Base-by-base conservation (phyloP, 2,797 vertebrate species). In the Mormyrus proboscirostris region DNA sequence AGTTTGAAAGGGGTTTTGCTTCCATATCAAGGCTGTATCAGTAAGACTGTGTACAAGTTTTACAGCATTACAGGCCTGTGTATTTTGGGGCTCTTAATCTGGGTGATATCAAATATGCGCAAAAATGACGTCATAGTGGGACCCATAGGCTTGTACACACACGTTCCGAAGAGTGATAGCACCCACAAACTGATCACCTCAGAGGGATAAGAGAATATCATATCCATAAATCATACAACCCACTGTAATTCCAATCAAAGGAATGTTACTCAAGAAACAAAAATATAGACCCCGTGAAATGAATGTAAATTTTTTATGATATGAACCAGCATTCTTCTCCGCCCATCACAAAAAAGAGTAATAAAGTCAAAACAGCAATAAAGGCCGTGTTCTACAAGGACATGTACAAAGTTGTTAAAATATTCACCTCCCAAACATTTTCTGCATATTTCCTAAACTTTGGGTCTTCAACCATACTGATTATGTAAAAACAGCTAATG, bases 181-280 rank as follows among this genome's bases (percentile, higher is more conserved):
- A 44, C 22, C 38, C 69, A 76, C 5, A 14, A 12, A 76, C 12
- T 7, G 19, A 55, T 73, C 62, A 50, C 33, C 59, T 51, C 33
- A 47, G 29, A 44, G 4, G 38, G 55, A 53, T 10, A n/a, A n/a
- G 59, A 8, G 22, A 65, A 33, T 16, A 76, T 22, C 7, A 8
- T 33, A 14, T n/a, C 59, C 5, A 50, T 87, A 89, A 89, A 87
- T 89, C 89, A 89, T 49, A 14, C 10, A 84, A 84, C 41, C 29
- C 25, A 22, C 4, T 7, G 10, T 55, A 55, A 29, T 33, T 41
- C 55, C 79, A 47, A 19, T 69, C 55, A 69, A 53, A 87, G 85
- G 53, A 87, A 87, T 55, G 51, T 57, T 38, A 25, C 85, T 16
- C 9, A 85, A 53, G 49, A 79, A 79, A 79, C 73, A 85, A 53